A percentile compares a stretch with the other conserved stretches of the same genome.
These are phyloP conservation scores for Epinotia nisella DNA, from an alignment of 2,888 invertebrate species.

Conservation along the genomic window DNA sequence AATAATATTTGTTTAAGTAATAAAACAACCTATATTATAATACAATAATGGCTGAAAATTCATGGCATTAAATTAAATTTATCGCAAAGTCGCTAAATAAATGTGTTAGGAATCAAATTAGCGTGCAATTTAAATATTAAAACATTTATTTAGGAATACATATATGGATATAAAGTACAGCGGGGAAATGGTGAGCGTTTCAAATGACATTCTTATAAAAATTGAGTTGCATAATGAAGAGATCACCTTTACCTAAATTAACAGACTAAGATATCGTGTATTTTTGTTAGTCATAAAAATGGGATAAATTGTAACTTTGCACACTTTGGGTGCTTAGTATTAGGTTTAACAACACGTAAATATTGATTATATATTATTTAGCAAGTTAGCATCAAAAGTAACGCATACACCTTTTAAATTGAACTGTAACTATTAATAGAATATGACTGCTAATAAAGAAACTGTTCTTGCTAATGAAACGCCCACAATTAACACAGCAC, in stretches of 20 bases:
- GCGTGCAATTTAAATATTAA: background rate
- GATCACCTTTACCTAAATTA: background rate
- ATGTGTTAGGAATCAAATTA: background rate
- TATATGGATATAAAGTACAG: background rate
- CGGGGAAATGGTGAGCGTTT: background rate
- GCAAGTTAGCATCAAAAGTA: background rate
- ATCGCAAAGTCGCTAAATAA: too few relatives aligned
- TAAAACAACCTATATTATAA: too few relatives aligned
- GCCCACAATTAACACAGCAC: background rate
- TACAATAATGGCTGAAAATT: too few relatives aligned
- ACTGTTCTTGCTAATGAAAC: background rate
- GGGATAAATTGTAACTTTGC: too few relatives aligned
- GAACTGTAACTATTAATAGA: background rate
- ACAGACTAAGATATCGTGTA: background rate
- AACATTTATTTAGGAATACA: background rate
- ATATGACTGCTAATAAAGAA: too few relatives aligned
- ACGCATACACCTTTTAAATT: background rate
- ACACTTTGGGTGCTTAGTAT: too few relatives aligned
- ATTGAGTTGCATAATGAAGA: too few relatives aligned
- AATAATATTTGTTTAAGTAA: too few relatives aligned
- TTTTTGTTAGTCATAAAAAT: background rate
- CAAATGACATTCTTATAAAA: background rate
- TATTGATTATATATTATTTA: background rate
- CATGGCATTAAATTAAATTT: too few relatives aligned
- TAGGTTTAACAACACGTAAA: too few relatives aligned